Percentiles rank a stretch among this genome's conserved stretches.
Conservation (phyloP, 2,797 vertebrate species). For the Sparus aurata region DNA sequence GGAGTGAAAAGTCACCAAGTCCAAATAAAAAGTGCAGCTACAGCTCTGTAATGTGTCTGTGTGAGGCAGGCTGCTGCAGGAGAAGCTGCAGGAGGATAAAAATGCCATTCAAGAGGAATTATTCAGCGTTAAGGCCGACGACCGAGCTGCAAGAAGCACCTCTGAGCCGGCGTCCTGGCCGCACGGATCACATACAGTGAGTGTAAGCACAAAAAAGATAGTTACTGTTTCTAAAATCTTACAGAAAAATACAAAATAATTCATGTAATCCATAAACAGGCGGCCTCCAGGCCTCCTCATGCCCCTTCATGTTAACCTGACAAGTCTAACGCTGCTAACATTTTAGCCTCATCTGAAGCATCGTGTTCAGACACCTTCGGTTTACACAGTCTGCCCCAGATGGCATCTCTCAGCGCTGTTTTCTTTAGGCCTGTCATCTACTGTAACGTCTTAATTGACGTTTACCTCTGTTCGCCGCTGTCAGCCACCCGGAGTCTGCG, state of each 20-base stretch:
- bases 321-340: constrained; percentile 73
- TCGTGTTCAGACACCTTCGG: constrained; percentile 82
- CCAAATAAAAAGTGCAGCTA: not conserved
- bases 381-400: constrained; percentile 76
- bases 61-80: not conserved
- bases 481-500: constrained; percentile 68
- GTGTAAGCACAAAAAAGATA: not conserved
- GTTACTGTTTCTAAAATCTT: not conserved
- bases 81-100: constrained; percentile 32
- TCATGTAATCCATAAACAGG: not conserved
- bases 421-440: constrained; percentile 77
- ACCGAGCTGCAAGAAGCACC: constrained; percentile 1
- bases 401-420: constrained; percentile 73
- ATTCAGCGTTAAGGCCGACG: constrained; percentile 21
- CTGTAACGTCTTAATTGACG: constrained; percentile 81
- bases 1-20: not conserved
- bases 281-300: constrained; percentile 49
- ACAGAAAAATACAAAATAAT: not conserved
- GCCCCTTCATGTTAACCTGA: constrained; percentile 70
- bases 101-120: constrained; percentile 48
- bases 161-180: not conserved
- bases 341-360: constrained; percentile 64
- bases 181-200: not conserved
- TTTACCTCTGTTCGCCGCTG: constrained; percentile 76
- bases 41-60: constrained; percentile 9